Percentiles rank a stretch among this genome's conserved stretches.
These are phyloP conservation scores for Eurystomus gularis DNA, from an alignment of 2,113 vertebrate species.

Conservation along the genomic window DNA sequence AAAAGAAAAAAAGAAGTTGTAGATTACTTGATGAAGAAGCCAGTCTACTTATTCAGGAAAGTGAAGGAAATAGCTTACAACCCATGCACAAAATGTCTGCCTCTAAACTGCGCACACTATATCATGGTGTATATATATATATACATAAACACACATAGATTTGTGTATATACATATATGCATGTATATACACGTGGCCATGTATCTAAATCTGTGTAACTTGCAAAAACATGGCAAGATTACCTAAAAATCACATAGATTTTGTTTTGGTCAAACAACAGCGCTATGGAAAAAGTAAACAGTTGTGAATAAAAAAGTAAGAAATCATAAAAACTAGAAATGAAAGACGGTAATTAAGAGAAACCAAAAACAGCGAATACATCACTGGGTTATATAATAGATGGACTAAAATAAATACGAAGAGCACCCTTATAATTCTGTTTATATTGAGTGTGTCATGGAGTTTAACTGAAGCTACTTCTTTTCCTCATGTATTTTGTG, in stretches of 20 bases:
- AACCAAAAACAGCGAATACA: neutral
- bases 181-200: no score
- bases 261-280: neutral
- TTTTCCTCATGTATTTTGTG: accelerated
- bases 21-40: neutral
- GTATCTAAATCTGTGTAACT: neutral
- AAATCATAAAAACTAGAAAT: neutral
- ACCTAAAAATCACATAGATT: neutral
- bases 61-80: neutral
- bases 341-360: neutral
- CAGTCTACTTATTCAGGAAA: neutral
- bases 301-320: neutral
- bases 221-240: neutral
- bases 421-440: neutral
- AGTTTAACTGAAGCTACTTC: neutral
- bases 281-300: neutral
- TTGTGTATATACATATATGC: no score
- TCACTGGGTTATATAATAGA: neutral
- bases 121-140: no score
- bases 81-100: neutral
- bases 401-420: neutral
- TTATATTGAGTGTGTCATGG: neutral
- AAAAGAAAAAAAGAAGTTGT: neutral
- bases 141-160: no score
- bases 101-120: neutral